A percentile compares a stretch with the other conserved stretches of the same genome.
Conservation (phyloP, 1,140 invertebrate genomes). For the Acyrthosiphon pisum region DNA sequence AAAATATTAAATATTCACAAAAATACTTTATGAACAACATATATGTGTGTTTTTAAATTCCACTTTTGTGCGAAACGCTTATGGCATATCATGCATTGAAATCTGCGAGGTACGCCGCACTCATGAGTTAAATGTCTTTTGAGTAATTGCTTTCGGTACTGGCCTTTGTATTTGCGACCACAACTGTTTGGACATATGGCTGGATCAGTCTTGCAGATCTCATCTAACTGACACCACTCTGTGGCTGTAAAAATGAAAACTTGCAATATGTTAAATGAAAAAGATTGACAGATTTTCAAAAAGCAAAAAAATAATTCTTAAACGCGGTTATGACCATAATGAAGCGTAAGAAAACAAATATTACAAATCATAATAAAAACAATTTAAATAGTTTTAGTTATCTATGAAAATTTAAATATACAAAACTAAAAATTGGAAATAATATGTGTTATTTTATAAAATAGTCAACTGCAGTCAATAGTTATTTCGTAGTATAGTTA, state of each 20-base stretch:
- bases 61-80: constrained; percentile 57
- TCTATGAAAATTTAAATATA: not conserved
- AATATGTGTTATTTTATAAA: not conserved
- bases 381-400: not conserved
- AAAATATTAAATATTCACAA: not conserved
- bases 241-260: constrained; percentile 37
- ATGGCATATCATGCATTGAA: constrained; percentile 59
- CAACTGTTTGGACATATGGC: constrained; percentile 61
- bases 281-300: not conserved
- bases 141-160: constrained; percentile 61
- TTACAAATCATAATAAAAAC: constrained; percentile 11
- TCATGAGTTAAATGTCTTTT: constrained; percentile 70
- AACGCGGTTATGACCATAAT: not conserved
- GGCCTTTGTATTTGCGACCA: constrained; percentile 58
- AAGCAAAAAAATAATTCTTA: not conserved
- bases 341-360: not conserved
- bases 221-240: constrained; percentile 13
- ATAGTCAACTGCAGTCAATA: too few species aligned
- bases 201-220: constrained; percentile 37
- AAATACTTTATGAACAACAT: constrained; percentile 27
- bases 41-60: constrained; percentile 58
- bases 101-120: constrained; percentile 65
- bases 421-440: not conserved
- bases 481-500: not conserved
- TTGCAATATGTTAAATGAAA: not conserved